Base-by-base conservation (phyloP, 2,113 vertebrate genomes). In the Paraplagusia blochii region DNA sequence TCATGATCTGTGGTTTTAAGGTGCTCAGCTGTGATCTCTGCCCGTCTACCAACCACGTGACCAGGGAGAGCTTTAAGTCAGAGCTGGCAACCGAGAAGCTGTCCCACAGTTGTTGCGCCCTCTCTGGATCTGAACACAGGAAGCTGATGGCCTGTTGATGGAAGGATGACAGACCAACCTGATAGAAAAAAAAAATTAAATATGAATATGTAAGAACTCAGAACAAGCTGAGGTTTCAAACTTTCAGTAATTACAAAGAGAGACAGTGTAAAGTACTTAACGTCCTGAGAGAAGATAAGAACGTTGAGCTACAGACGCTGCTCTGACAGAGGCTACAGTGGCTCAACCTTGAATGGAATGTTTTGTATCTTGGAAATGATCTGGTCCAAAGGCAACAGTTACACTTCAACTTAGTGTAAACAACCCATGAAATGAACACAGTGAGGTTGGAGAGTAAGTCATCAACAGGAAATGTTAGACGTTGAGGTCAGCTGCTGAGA, bases 141-240 rank as follows among this genome's bases (percentile, higher is more conserved):
- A 93, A 94, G 13, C 17, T 34, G 22, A 88, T 74, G 29, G 88
- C 88, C 38, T 45, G 84, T 69, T 91, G 88, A 51, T 88, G 87
- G 55, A 94, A 92, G 22, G 87, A 8, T 0, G 90, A 78, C 14
- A 72, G 80, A 12, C 93, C 94, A 18, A 95, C 72, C 94, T 96
- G 82, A 74, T 15, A 0, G 7, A 22, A n/a, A 50, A 17, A 58
- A 1, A 56, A 2, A 0, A 15, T 63, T 11, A 64, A 17, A 60
- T 18, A 11, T 34, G n/a, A 39, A 11, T 47, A 40, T 2, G 9
- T 40, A 13, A 2, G 11, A 1, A 11, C 10, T 40, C 10, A 40
- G 1, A 11, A 40, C 10, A 40, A 40, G 13, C 38, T 11, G 11
- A 11, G 11, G 38, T 5, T 11, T 12, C 5, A 40, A 11, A 10